Percentiles rank a stretch among this genome's conserved stretches.
Evolutionary conservation across 2,888 invertebrate genomes (phyloP).

Genomic region (Leucania comma): DNA sequence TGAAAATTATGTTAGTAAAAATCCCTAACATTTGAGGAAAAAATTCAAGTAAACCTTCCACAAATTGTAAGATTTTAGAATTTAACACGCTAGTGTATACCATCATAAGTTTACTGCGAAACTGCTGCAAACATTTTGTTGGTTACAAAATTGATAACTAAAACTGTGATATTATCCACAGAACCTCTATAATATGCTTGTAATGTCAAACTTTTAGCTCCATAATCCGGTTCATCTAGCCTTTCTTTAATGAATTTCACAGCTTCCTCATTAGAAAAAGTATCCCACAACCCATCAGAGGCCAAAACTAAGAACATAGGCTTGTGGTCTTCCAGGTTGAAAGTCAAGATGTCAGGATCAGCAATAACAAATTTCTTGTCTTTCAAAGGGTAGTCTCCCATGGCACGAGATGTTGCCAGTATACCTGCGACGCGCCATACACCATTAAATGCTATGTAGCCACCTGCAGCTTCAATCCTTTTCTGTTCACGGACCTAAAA

Average conservation of each 20-base stretch:
- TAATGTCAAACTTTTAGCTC: conserved; percentile 97
- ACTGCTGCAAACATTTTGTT: conserved; percentile 75
- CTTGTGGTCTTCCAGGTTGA: conserved; percentile 96
- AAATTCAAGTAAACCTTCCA: conserved; percentile 49
- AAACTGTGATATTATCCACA: conserved; percentile 98
- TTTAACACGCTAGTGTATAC: conserved; percentile 41
- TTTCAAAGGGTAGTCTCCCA: conserved; percentile 98
- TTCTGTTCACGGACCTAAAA: conserved; percentile 95
- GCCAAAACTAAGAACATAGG: conserved; percentile 98
- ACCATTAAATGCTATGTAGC: conserved; percentile 98
- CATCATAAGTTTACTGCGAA: conserved; percentile 65
- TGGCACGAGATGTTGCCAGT: conserved; percentile 97
- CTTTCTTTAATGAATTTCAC: conserved; percentile 96
- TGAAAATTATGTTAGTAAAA: conserved; percentile 48
- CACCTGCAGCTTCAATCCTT: conserved; percentile 98
- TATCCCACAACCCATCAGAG: conserved; percentile 99
- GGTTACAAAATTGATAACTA: conserved; percentile 95
- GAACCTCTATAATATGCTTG: conserved; percentile 98
- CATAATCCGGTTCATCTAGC: conserved; percentile 96
- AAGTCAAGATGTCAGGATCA: conserved; percentile 98
- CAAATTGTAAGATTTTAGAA: conserved; percentile 56
- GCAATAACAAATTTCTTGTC: conserved; percentile 98
- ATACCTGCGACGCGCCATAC: conserved; percentile 99
- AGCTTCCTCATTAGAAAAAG: conserved; percentile 98
- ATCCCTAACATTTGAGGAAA: conserved; percentile 42